Percentiles rank a stretch among this genome's conserved stretches.
phyloP scores from a whole-genome alignment of 2,888 invertebrate species.

The Drosophila paracracens region DNA sequence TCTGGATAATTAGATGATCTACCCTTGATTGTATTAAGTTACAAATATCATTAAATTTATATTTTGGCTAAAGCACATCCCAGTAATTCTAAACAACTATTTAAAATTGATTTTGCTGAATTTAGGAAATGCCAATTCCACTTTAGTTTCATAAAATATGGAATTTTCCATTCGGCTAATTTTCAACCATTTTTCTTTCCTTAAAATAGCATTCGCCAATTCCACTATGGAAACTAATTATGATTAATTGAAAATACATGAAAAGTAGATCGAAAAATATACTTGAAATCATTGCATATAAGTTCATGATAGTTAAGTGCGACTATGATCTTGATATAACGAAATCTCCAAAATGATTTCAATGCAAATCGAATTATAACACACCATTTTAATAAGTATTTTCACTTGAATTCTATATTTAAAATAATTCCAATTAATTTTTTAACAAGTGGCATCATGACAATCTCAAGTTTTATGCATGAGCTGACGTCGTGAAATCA shows the following conservation, averaged over 20 bases:
- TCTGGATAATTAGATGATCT: background rate
- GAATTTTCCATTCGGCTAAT: background rate
- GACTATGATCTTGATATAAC: background rate
- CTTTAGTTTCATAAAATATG: background rate
- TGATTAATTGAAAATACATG: background rate
- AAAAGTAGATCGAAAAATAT: background rate
- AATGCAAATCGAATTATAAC: background rate
- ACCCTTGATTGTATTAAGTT: background rate
- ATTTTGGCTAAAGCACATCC: background rate
- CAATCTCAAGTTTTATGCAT: constrained; percentile 6
- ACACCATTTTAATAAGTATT: background rate
- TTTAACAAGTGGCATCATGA: background rate
- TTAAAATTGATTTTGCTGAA: background rate
- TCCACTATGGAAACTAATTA: background rate
- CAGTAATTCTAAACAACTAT: background rate
- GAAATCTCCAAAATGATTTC: background rate
- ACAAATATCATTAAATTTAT: background rate
- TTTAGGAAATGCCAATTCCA: background rate
- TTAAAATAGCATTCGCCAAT: background rate
- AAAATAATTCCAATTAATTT: background rate
- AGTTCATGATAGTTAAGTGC: background rate
- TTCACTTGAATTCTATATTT: background rate
- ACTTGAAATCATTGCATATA: background rate
- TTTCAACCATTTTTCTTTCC: background rate
- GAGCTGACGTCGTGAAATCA: constrained; percentile 11